Percentiles rank a stretch among this genome's conserved stretches.
phyloP scores from a whole-genome alignment of 1,140 invertebrate genomes.

The Pogonomyrmex californicus region DNA sequence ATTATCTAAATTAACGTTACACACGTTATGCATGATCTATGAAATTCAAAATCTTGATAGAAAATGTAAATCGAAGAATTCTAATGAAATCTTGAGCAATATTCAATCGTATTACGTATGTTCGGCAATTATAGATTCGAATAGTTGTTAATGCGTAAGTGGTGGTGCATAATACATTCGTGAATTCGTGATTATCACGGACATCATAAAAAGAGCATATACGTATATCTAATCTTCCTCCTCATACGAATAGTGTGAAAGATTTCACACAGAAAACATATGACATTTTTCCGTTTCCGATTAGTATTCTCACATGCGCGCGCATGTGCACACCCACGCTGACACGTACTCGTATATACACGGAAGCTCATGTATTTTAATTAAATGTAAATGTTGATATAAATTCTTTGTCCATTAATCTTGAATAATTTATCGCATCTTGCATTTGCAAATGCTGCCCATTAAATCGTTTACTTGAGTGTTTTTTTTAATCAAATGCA shows the following conservation, averaged over 20 bases:
- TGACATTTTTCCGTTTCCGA: not conserved
- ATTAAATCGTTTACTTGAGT: not conserved
- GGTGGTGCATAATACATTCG: not conserved
- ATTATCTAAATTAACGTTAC: conserved; percentile 25
- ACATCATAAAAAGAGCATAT: too few relatives aligned
- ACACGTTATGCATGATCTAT: not conserved
- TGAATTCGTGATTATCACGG: not conserved
- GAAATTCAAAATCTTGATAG: not conserved
- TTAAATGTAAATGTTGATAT: not conserved
- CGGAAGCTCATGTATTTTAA: not conserved
- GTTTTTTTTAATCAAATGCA: conserved; percentile 11
- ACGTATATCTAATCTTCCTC: too few relatives aligned
- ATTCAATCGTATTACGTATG: too few relatives aligned
- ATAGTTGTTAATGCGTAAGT: not conserved
- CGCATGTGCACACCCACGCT: too few relatives aligned
- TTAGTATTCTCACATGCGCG: not conserved
- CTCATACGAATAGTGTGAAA: too few relatives aligned
- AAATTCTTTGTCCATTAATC: not conserved
- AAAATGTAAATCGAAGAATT: conserved; percentile 13
- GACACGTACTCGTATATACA: not conserved
- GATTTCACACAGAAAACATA: too few relatives aligned
- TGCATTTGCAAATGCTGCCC: not conserved
- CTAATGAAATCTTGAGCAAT: conserved; percentile 2
- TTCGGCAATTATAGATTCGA: not conserved
- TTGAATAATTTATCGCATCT: not conserved